Evolutionary conservation across 2,888 invertebrate genomes (phyloP), one percentile per base, ranked within the genome.

Genomic region (Coronaproctus castanopsis): DNA sequence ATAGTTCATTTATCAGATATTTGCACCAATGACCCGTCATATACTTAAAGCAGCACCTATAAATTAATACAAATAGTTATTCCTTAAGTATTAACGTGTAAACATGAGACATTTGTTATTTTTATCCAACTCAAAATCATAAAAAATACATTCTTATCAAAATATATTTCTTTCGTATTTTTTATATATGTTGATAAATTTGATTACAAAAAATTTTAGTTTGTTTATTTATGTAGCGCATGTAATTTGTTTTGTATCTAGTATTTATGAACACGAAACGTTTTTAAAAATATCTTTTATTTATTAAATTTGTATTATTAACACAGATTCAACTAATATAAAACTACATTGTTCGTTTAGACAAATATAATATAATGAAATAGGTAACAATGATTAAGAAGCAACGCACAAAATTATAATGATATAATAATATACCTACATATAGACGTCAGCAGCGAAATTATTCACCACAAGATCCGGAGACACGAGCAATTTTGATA

Each of bases 371-470:
- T n/a, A n/a, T n/a, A n/a, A n/a, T n/a, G n/a, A n/a, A n/a, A n/a
- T n/a, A n/a, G n/a, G n/a, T n/a, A n/a, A n/a, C n/a, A n/a, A n/a
- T n/a, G n/a, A n/a, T n/a, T n/a, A n/a, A n/a, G n/a, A n/a, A n/a
- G n/a, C n/a, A n/a, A n/a, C n/a, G n/a, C n/a, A n/a, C n/a, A n/a
- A n/a, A n/a, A n/a, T n/a, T n/a, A n/a, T n/a, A n/a, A n/a, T n/a
- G n/a, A n/a, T n/a, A n/a, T n/a, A n/a, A n/a, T n/a, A n/a, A n/a
- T n/a, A 76, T 70, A 78, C 72, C 55, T 75, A 71, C 68, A 74
- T 74, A 66, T 79, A 82, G 57, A 80, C 73, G 57, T 76, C 72
- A 55, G 76, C 75, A 1, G 79, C 78, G 71, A 83, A 82, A 59
- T 77, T 75, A 21, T 75, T 72, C 0, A 81, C 72, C 22, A 71